A percentile compares a stretch with the other conserved stretches of the same genome.
These are phyloP conservation scores for Amphipoea lucens DNA, from an alignment of 2,888 invertebrate genomes.

Conservation along the genomic window DNA sequence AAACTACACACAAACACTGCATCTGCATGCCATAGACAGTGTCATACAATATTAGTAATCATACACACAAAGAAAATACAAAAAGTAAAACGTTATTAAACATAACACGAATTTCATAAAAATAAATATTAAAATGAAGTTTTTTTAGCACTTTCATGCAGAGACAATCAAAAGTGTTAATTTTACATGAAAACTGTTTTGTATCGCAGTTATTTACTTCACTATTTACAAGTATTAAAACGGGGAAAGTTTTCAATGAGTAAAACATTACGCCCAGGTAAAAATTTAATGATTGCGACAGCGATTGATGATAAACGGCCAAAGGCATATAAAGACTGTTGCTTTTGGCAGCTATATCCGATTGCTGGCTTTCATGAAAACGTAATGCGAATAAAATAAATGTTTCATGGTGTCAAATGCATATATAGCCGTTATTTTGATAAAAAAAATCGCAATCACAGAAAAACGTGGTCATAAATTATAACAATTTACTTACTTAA, in stretches of 20 bases:
- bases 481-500: neutral
- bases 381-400: constrained; percentile 6
- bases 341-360: neutral
- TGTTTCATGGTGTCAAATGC: constrained; percentile 1
- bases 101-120: constrained; percentile 59
- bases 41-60: constrained; percentile 66
- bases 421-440: neutral
- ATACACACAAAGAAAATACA: constrained; percentile 60
- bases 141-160: constrained; percentile 79
- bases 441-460: constrained; percentile 5
- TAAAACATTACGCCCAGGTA: constrained; percentile 12
- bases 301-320: constrained; percentile 34
- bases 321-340: constrained; percentile 7
- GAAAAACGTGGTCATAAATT: constrained; percentile 30
- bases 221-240: constrained; percentile 46
- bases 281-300: constrained; percentile 18
- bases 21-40: constrained; percentile 66
- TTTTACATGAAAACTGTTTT: constrained; percentile 65
- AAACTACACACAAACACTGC: constrained; percentile 64
- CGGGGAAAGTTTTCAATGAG: neutral
- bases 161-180: constrained; percentile 72
- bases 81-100: constrained; percentile 41
- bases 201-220: constrained; percentile 66
- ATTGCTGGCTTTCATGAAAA: too few relatives aligned
- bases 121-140: constrained; percentile 56